A percentile compares a stretch with the other conserved stretches of the same genome.
phyloP scores from a whole-genome alignment of 2,888 invertebrate species.

The Stenodera caucasica region DNA sequence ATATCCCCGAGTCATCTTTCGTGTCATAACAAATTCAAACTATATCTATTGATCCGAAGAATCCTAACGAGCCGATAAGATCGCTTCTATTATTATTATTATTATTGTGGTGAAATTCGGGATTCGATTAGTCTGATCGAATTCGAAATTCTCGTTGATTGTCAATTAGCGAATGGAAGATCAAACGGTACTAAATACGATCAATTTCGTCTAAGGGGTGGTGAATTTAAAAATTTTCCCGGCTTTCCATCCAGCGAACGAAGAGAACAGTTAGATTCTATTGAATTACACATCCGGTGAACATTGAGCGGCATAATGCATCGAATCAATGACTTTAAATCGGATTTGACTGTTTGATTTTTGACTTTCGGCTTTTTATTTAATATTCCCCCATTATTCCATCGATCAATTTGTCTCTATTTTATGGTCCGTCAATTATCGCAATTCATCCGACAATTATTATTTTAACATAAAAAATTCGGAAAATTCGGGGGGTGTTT shows the following conservation, averaged over 20 bases:
- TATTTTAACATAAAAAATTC: no score
- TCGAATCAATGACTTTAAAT: conserved; percentile 34
- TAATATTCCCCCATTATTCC: conserved; percentile 27
- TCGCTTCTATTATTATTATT: conserved; percentile 8
- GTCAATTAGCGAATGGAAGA: neutral
- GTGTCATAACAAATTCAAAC: conserved; percentile 46
- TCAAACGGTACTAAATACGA: neutral
- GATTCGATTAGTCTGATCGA: neutral
- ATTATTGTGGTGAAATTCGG: no score
- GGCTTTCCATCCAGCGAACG: neutral
- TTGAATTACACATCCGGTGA: conserved; percentile 42
- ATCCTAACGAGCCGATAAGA: conserved; percentile 29
- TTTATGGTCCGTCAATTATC: conserved; percentile 28
- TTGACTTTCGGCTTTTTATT: conserved; percentile 38
- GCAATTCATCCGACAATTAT: neutral
- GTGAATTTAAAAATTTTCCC: neutral
- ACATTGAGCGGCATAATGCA: conserved; percentile 31
- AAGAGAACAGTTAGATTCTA: conserved; percentile 24
- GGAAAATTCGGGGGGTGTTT: neutral
- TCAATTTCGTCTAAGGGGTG: neutral
- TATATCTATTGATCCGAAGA: conserved; percentile 41
- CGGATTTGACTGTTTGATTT: conserved; percentile 45
- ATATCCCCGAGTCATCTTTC: conserved; percentile 44
- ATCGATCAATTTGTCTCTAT: conserved; percentile 28
- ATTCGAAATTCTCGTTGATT: neutral